Evolutionary conservation across 2,797 vertebrate genomes (phyloP), one percentile per base, ranked within the genome.

Genomic region (Picus viridis): DNA sequence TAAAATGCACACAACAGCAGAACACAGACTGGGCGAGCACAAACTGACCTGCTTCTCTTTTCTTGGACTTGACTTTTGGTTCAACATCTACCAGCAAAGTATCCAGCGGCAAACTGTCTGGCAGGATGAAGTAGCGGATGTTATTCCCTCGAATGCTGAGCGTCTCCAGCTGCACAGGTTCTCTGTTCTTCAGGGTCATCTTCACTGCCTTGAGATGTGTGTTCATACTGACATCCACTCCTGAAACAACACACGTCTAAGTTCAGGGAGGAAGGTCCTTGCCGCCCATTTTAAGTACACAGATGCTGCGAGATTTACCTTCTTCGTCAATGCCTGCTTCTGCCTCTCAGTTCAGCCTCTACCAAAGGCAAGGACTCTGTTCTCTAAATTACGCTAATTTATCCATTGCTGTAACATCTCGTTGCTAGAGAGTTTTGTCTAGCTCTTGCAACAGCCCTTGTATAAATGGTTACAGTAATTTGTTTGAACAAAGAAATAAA

Each of bases 61-160:
- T 99, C 98, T 99, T 99, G 90, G 99, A 99, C 96, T 99, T 99
- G 96, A 99, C 98, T 97, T 99, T 99, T 20, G 99, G 99, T 93
- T 99, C 99, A 10, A 99, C 99, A 96, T 99, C 99, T 56, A 99
- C 99, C 78, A 99, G 98, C 94, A 99, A 96, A 19, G 99, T 99
- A 97, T 99, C 99, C 93, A 99, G 97, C 5, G 99, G 99, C 94
- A 99, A 98, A 94, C 99, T 99, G 98, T 99, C 99, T 0, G 99
- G 99, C 65, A 99, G 98, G 93, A 99, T 99, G 93, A 99, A 99
- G 96, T 99, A 99, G 41, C 99, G 99, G 94, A 99, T 99, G 78
- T 99, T 99, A 97, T 99, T 99, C 88, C 99, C 99, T 36, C 99
- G 98, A 96, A 99, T 99, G 74, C 99, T 99, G 89, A 99, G 97